Evolutionary conservation across 1,140 invertebrate genomes (phyloP).

Genomic region (Phocides pigmalion): DNA sequence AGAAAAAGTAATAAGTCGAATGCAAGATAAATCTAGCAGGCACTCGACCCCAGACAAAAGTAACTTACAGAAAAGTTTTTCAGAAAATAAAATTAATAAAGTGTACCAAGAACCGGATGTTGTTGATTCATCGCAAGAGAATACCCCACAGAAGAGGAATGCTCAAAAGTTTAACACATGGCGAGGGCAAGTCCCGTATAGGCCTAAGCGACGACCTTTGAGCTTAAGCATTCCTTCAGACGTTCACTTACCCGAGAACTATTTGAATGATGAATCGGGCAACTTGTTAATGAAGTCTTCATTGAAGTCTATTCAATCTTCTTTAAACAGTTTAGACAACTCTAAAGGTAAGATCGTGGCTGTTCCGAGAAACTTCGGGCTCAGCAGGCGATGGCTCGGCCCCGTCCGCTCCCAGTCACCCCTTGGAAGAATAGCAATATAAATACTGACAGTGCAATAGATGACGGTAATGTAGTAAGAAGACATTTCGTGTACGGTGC

Average conservation of each 20-base stretch:
- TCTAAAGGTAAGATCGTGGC: slow-evolving; percentile 77
- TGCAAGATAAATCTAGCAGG: slow-evolving; percentile 67
- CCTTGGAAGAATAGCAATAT: slow-evolving; percentile 77
- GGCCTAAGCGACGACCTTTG: slow-evolving; percentile 68
- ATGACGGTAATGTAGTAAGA: slow-evolving; percentile 56
- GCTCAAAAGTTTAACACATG: slow-evolving; percentile 69
- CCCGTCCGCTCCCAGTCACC: slow-evolving; percentile 85
- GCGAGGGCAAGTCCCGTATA: slow-evolving; percentile 53
- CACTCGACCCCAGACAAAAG: slow-evolving; percentile 53
- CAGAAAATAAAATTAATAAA: slow-evolving; percentile 73
- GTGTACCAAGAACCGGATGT: slow-evolving; percentile 62
- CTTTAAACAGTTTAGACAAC: slow-evolving; percentile 69
- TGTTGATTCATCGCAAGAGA: slow-evolving; percentile 69
- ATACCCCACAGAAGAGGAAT: slow-evolving; percentile 66
- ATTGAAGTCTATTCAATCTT: slow-evolving; percentile 71
- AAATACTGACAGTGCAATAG: slow-evolving; percentile 56
- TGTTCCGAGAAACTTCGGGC: slow-evolving; percentile 82
- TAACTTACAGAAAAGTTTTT: slow-evolving; percentile 69
- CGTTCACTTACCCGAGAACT: slow-evolving; percentile 67
- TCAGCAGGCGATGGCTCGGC: slow-evolving; percentile 84
- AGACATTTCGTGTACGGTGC: slow-evolving; percentile 79
- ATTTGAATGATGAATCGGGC: slow-evolving; percentile 52
- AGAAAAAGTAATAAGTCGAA: slow-evolving; percentile 76
- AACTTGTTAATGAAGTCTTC: slow-evolving; percentile 58
- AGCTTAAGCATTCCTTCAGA: slow-evolving; percentile 78